Evolutionary conservation across 2,888 invertebrate genomes (phyloP).

Genomic region (Eumerus sabulonum): DNA sequence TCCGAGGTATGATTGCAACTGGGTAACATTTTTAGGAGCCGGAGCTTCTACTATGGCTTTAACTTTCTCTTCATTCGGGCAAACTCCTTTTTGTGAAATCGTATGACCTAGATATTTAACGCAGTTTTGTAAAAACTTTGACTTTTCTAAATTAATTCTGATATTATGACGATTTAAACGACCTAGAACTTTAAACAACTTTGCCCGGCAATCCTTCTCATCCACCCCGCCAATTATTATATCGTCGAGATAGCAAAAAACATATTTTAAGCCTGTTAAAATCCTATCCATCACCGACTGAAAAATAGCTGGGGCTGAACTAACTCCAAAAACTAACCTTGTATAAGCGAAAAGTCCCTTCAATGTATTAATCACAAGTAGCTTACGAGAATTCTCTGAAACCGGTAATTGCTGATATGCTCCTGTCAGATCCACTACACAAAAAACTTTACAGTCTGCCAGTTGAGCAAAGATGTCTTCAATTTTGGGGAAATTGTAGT

Average conservation of each 20-base stretch:
- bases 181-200: slow-evolving; percentile 5
- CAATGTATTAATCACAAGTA: slow-evolving; percentile 70
- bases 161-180: slow-evolving; percentile 2
- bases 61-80: slow-evolving; percentile 46
- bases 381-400: slow-evolving; percentile 57
- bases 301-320: slow-evolving; percentile 41
- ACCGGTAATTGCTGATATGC: slow-evolving; percentile 68
- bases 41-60: slow-evolving; percentile 56
- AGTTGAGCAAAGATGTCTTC: slow-evolving; percentile 72
- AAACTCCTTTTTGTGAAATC: slow-evolving; percentile 30
- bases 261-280: slow-evolving; percentile 21
- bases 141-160: slow-evolving; percentile 11
- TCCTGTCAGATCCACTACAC: slow-evolving; percentile 60
- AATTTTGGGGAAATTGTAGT: slow-evolving; percentile 71
- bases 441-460: slow-evolving; percentile 60
- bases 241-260: slow-evolving; percentile 41
- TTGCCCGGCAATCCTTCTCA: too few relatives aligned
- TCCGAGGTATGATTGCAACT: slow-evolving; percentile 54
- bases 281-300: slow-evolving; percentile 45
- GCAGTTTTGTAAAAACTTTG: slow-evolving; percentile 12
- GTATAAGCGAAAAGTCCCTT: slow-evolving; percentile 23
- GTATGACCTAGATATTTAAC: slow-evolving; percentile 48
- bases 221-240: slow-evolving; percentile 33
- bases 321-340: slow-evolving; percentile 45
- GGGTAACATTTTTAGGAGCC: slow-evolving; percentile 37